Evolutionary conservation across 1,140 invertebrate genomes (phyloP).

Genomic region (Aphelinus atriplicis): DNA sequence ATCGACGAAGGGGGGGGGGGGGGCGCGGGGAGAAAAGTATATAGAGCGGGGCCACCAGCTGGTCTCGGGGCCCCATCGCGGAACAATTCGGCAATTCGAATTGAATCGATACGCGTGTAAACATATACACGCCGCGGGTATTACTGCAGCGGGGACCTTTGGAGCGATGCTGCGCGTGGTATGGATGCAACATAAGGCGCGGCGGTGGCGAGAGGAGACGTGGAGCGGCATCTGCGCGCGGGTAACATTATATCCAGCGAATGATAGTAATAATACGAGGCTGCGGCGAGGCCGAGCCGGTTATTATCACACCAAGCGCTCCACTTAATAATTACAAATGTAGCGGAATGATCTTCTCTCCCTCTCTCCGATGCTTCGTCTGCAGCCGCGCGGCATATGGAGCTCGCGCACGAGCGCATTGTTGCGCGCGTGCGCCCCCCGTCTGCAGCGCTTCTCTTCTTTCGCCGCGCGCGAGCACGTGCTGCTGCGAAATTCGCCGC

Average conservation of each 20-base stretch:
- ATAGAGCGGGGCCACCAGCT: no score
- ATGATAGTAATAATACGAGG: slow-evolving; percentile 35
- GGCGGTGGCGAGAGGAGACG: no score
- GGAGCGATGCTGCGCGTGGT: no score
- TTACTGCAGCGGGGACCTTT: no score
- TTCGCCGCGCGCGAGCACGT: neutral
- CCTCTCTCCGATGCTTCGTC: neutral
- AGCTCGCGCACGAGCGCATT: neutral
- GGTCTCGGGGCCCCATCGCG: no score
- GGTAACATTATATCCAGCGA: slow-evolving; percentile 20
- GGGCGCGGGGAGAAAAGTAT: no score
- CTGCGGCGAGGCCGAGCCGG: neutral
- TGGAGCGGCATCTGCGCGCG: neutral
- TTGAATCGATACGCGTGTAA: no score
- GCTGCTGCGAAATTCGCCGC: slow-evolving; percentile 13
- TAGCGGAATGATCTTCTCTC: neutral
- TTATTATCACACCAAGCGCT: slow-evolving; percentile 31
- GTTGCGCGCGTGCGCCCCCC: neutral
- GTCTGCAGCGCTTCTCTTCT: neutral
- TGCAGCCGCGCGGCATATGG: slow-evolving; percentile 12
- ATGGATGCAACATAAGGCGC: no score
- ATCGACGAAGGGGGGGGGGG: no score
- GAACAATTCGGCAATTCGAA: no score
- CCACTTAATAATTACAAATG: slow-evolving; percentile 33
- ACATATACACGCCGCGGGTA: no score